Evolutionary conservation across 1,140 invertebrate species (phyloP).

Genomic region (Lepidurus couesii): DNA sequence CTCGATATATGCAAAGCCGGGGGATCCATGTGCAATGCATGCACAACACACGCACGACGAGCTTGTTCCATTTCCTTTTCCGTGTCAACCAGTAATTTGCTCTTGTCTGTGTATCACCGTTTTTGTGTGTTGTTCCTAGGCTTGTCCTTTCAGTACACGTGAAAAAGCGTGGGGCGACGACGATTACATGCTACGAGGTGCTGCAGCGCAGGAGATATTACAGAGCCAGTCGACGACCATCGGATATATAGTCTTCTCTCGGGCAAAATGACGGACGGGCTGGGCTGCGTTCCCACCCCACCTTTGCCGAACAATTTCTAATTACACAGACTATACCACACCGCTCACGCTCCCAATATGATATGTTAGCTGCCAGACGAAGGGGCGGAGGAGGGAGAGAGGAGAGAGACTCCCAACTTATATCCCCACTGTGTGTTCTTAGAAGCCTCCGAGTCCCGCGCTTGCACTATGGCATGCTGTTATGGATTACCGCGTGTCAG

Average conservation of each 20-base stretch:
- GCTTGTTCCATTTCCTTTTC: background rate
- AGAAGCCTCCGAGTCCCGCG: too few species aligned
- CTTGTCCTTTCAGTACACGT: background rate
- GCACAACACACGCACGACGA: background rate
- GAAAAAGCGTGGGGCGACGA: background rate
- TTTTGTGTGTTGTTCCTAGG: background rate
- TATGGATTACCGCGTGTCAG: too few species aligned
- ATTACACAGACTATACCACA: slow-evolving; percentile 9
- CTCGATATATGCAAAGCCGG: background rate
- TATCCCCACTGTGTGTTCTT: too few species aligned
- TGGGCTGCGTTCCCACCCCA: background rate
- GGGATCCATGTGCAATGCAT: background rate
- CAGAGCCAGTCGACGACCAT: background rate
- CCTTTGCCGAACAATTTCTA: background rate
- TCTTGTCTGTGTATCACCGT: slow-evolving; percentile 21
- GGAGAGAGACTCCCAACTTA: too few species aligned
- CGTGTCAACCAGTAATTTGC: slow-evolving; percentile 15
- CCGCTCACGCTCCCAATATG: slow-evolving; percentile 6
- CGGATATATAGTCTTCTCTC: background rate
- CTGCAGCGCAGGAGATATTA: background rate
- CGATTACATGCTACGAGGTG: background rate
- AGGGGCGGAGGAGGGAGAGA: background rate
- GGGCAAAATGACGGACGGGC: background rate
- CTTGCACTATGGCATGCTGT: too few species aligned
- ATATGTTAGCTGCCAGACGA: slow-evolving; percentile 1